Evolutionary conservation across 2,888 invertebrate genomes (phyloP), one percentile per base, ranked within the genome.

Genomic region (Matsumyia berberina): DNA sequence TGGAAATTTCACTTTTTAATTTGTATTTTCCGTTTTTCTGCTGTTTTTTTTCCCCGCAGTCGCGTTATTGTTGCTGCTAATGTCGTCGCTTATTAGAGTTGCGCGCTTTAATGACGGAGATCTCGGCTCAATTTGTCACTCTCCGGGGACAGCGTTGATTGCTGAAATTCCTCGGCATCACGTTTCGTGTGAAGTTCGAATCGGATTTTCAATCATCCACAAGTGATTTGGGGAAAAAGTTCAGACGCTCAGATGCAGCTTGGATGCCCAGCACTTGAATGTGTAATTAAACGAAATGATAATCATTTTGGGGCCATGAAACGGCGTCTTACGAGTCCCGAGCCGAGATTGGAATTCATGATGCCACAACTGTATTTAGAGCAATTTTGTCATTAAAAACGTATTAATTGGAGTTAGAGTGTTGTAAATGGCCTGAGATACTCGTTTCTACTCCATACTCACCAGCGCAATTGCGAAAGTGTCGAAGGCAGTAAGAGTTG

Each of bases 1-100:
- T 62, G 69, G 57, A 39, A 69, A 42, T 83, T 83, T 78, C 78
- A 51, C 73, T 78, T 78, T 82, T 74, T 57, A 66, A 78, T 77
- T 49, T 66, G 35, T 53, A 64, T 62, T 62, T 74, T 46, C 55
- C 76, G 64, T 67, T 67, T 53, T 12, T 3, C n/a, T 35, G 17
- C 39, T 35, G n/a, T n/a, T n/a, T n/a, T n/a, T n/a, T n/a, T n/a
- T n/a, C n/a, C n/a, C n/a, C 17, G n/a, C 29, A 9, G 15, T 12
- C n/a, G n/a, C n/a, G n/a, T n/a, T n/a, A n/a, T n/a, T n/a, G n/a
- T n/a, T n/a, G n/a, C 15, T 39, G 9, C 33, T 70, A 69, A 72
- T 67, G 39, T 53, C 24, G n/a, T n/a, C 53, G 39, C 53, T 72
- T 66, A 72, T 67, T 72, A 60, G n/a, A n/a, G n/a, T n/a, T n/a